phyloP scores from a whole-genome alignment of 1,140 invertebrate species.

The Caerostris extrusa region DNA sequence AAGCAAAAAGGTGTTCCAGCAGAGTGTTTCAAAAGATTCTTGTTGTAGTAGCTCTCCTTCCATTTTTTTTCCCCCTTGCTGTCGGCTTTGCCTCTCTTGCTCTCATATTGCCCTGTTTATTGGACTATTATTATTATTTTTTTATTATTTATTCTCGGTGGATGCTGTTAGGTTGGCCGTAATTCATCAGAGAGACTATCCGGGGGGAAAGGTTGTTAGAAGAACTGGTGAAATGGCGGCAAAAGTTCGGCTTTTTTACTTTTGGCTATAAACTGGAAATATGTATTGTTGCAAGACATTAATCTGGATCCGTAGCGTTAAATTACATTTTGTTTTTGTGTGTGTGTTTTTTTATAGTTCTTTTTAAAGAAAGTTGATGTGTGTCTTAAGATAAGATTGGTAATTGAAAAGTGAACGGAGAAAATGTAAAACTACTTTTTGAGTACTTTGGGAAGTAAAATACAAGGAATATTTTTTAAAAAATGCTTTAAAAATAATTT shows the following conservation, averaged over 20 bases:
- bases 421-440: too few relatives aligned
- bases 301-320: not conserved
- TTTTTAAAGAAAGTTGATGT: too few relatives aligned
- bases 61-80: not conserved
- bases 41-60: not conserved
- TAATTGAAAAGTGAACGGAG: too few relatives aligned
- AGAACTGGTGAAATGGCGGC: too few relatives aligned
- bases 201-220: constrained; percentile 22
- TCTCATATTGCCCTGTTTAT: constrained; percentile 10
- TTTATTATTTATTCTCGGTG: not conserved
- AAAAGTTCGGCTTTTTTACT: not conserved
- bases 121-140: not conserved
- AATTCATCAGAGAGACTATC: constrained; percentile 58
- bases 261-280: constrained; percentile 26
- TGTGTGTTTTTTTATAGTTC: not conserved
- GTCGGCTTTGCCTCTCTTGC: not conserved
- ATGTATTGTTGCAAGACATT: constrained; percentile 15
- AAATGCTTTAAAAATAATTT: too few relatives aligned
- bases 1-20: not conserved
- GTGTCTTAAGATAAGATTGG: too few relatives aligned
- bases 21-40: constrained; percentile 35
- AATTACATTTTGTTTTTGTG: not conserved
- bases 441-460: too few relatives aligned
- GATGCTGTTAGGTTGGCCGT: constrained; percentile 38
- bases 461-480: too few relatives aligned